Evolutionary conservation across 2,888 invertebrate species (phyloP), one percentile per base, ranked within the genome.

Genomic region (Margaritifera margaritifera): DNA sequence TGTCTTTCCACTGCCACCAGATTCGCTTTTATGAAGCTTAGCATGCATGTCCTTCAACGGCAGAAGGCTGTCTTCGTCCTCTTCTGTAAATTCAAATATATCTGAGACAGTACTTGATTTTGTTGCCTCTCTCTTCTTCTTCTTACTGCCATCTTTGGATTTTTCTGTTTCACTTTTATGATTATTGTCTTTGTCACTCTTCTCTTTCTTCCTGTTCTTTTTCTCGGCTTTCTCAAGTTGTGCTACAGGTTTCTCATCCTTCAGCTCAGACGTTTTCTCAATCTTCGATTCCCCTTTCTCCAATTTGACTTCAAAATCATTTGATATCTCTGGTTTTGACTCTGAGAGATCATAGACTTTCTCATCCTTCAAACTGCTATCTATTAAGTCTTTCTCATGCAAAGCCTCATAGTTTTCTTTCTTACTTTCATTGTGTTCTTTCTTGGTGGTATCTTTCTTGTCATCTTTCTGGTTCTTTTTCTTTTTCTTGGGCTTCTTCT

Each of bases 11-110:
- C 42, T 42, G 42, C 66, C 70, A 71, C 63, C 71, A 4, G 68
- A 66, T 53, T 73, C 69, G 24, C n/a, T 56, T n/a, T 18, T 24
- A 56, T 56, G 22, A 22, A 22, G 67, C 56, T 77, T 77, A 61
- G 70, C 69, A 57, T 73, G 77, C 19, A 75, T 72, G 68, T 76
- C 74, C 31, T 78, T 71, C 19, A 72, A 66, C 60, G 75, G 72
- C 50, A 55, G 57, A 24, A 72, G 60, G 54, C 62, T 68, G 54
- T 66, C 62, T 19, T 78, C 78, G 42, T 81, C 81, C 20, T 79
- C 79, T 54, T 79, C 73, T 56, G 62, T 70, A 69, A 78, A 78
- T 57, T 77, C 79, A 72, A 79, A 79, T 20, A 77, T 68, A 73
- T 79, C 79, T 54, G 71, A 66, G 63, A 66, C 61, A n/a, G 50